These are phyloP conservation scores for Drosophila anomelani DNA, from an alignment of 2,888 invertebrate genomes.

Conservation along the genomic window DNA sequence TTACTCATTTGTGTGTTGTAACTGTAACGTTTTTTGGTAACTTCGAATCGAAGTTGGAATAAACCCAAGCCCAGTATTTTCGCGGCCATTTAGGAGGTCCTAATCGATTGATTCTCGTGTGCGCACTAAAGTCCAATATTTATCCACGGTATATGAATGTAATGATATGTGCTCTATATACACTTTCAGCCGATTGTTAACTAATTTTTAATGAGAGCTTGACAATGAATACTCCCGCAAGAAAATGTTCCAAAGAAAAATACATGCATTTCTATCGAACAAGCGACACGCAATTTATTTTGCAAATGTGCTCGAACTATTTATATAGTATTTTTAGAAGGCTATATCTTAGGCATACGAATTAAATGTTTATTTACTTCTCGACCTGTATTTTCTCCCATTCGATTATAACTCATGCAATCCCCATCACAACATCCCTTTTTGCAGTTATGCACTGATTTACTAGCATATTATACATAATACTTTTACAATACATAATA, in stretches of 20 bases:
- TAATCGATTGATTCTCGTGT: slow-evolving; percentile 40
- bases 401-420: slow-evolving; percentile 11
- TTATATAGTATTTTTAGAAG: slow-evolving; percentile 53
- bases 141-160: slow-evolving; percentile 37
- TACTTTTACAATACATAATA: slow-evolving; percentile 46
- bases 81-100: slow-evolving; percentile 23
- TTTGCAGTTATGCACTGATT: slow-evolving; percentile 56
- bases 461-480: slow-evolving; percentile 46
- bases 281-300: slow-evolving; percentile 46
- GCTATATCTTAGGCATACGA: slow-evolving; percentile 30
- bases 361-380: slow-evolving; percentile 35
- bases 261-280: slow-evolving; percentile 31
- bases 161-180: slow-evolving; percentile 50
- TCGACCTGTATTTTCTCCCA: slow-evolving; percentile 37
- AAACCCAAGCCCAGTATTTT: slow-evolving; percentile 45
- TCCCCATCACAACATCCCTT: slow-evolving; percentile 22
- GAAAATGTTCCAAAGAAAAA: slow-evolving; percentile 44
- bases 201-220: slow-evolving; percentile 75
- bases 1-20: slow-evolving; percentile 31
- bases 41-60: slow-evolving; percentile 26
- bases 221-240: slow-evolving; percentile 58
- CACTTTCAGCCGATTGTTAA: slow-evolving; percentile 63
- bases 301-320: slow-evolving; percentile 60
- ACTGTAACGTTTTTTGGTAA: slow-evolving; percentile 27
- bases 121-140: slow-evolving; percentile 39